Percentiles rank a stretch among this genome's conserved stretches.
phyloP scores from a whole-genome alignment of 2,113 vertebrate species.

The Xenopus borealis region DNA sequence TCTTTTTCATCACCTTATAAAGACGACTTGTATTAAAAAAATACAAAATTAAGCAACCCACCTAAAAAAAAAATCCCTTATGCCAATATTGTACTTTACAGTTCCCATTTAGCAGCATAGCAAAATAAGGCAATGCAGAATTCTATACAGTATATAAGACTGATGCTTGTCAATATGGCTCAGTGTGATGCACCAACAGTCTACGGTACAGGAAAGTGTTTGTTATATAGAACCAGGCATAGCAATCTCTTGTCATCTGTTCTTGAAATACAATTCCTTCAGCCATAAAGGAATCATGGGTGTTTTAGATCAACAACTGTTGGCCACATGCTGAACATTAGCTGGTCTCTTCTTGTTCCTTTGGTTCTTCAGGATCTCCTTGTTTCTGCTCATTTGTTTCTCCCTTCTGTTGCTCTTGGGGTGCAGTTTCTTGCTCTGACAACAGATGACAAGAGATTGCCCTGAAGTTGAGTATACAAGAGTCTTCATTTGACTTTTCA shows the following conservation, averaged over 20 bases:
- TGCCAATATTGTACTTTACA: background rate
- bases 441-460: too few relatives aligned
- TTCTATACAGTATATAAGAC: background rate
- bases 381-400: constrained; percentile 51
- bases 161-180: too few relatives aligned
- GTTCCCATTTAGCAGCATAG: background rate
- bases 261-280: too few relatives aligned
- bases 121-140: background rate
- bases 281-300: background rate
- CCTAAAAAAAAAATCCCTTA: background rate
- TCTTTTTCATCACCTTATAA: too few relatives aligned
- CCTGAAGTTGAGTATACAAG: background rate
- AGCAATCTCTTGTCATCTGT: background rate
- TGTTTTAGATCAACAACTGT: background rate
- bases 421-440: background rate
- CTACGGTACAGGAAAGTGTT: too few relatives aligned
- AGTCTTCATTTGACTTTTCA: too few relatives aligned
- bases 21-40: background rate
- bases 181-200: too few relatives aligned
- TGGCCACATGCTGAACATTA: too few relatives aligned
- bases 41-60: background rate
- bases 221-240: background rate
- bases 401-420: constrained; percentile 68
- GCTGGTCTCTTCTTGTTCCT: too few relatives aligned
- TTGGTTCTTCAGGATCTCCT: background rate